Conservation (phyloP, 2,797 vertebrate species). For the Adelosebastes latens region DNA sequence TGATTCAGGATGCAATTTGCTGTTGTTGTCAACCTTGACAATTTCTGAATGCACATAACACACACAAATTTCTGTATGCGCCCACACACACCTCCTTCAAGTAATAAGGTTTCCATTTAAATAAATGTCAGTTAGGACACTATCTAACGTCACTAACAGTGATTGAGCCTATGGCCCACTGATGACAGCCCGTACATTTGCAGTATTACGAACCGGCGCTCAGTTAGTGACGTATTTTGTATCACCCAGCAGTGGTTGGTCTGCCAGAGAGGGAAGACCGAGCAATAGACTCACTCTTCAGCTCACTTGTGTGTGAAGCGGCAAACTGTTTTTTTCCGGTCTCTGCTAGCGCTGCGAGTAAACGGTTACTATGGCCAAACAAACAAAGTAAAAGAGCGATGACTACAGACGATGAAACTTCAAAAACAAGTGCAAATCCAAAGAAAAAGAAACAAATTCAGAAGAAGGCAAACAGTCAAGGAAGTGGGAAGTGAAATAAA, state of each 20-base stretch:
- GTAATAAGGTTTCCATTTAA: not conserved
- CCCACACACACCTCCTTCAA: not conserved
- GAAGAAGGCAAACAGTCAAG: not conserved
- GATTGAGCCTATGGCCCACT: not conserved
- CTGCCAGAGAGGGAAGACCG: not conserved
- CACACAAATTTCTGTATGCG: not conserved
- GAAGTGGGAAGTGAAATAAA: fast-evolving
- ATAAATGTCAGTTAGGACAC: not conserved
- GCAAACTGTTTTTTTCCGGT: not conserved
- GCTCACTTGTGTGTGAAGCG: not conserved
- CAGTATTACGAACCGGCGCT: not conserved
- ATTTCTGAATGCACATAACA: conserved; percentile 7
- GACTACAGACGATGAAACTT: not conserved
- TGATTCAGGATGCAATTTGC: conserved; percentile 48
- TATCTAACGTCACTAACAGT: not conserved
- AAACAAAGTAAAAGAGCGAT: not conserved
- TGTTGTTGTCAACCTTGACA: conserved; percentile 42
- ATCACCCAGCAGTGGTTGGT: not conserved
- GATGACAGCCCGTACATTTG: not conserved
- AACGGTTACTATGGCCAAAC: not conserved
- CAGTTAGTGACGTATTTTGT: fast-evolving
- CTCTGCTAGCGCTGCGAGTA: not conserved
- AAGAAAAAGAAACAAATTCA: too few species aligned
- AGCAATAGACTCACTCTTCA: not conserved
- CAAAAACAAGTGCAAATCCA: not conserved